Base-by-base conservation (phyloP, 1,140 invertebrate species). In the Drosophila pachea region DNA sequence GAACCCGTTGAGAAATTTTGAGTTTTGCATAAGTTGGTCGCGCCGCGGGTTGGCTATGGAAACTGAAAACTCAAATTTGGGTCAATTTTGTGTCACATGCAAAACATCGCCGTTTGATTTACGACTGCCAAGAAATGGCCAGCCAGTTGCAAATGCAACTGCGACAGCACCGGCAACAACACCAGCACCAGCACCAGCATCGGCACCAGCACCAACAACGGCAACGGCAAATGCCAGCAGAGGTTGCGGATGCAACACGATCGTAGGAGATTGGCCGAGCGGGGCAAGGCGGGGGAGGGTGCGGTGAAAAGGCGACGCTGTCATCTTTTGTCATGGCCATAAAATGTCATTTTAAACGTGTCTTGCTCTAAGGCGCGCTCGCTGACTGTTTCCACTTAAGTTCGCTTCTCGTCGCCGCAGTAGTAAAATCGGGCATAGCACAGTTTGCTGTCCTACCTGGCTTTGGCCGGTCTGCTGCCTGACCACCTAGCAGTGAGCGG, bases 251-350 rank as follows among this genome's bases (percentile, higher is more conserved):
- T 79, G 77, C 65, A 38, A 56, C 52, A n/a, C 9, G 11, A 56
- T 40, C 53, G 11, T 11, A n/a, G 42, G 14, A 3, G 16, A 42
- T 12, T 5, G n/a, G 16, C 29, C 38, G 6, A 61, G 29, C 49
- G 14, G 14, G 40, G 12, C 12, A 14, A 5, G 4, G 40, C 12
- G 40, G 12, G n/a, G 5, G 40, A 7, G 12, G 2, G 40, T 5
- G 43, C 16, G 12, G 11, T 5, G 29, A 33, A 38, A 16, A 50
- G 47, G 49, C 63, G 49, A 71, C 49, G 53, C 50, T 71, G 64
- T 75, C 75, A 68, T 76, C 78, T 81, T 81, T 81, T 81, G 77
- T 81, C 73, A 81, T 81, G 77, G 78, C 69, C 77, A 81, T 81
- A 81, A 81, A 81, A 81, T 67, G 65, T 32, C 31, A 62, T 68